Evolutionary conservation across 2,797 vertebrate genomes (phyloP).

Genomic region (Xenops minutus): DNA sequence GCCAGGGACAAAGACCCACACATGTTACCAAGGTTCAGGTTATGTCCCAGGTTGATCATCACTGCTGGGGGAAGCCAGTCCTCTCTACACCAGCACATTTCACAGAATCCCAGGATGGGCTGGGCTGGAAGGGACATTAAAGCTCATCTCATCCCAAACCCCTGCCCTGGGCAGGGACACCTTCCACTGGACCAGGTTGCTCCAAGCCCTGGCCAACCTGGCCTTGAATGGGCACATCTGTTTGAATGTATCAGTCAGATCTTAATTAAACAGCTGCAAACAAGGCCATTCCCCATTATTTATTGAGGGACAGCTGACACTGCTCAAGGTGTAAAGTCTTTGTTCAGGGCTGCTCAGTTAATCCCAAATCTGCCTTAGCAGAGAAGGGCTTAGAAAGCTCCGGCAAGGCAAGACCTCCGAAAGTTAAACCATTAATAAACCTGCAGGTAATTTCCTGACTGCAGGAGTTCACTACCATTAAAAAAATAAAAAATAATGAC

Average conservation of each 20-base stretch:
- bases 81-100: background rate
- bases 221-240: background rate
- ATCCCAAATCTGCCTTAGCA: background rate
- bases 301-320: background rate
- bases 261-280: background rate
- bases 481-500: background rate
- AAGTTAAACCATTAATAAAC: background rate
- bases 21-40: background rate
- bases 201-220: fast-evolving
- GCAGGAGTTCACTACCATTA: fast-evolving
- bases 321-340: background rate
- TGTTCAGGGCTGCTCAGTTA: background rate
- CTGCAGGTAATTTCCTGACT: background rate
- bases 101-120: background rate
- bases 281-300: background rate
- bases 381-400: background rate
- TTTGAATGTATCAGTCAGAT: background rate
- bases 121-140: background rate
- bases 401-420: background rate
- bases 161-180: background rate
- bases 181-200: background rate
- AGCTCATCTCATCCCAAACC: background rate
- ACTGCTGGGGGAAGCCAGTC: background rate
- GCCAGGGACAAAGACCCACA: fast-evolving
- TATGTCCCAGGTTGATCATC: background rate